Conservation (phyloP, 2,888 invertebrate genomes). For the Octonoba sinensis region DNA sequence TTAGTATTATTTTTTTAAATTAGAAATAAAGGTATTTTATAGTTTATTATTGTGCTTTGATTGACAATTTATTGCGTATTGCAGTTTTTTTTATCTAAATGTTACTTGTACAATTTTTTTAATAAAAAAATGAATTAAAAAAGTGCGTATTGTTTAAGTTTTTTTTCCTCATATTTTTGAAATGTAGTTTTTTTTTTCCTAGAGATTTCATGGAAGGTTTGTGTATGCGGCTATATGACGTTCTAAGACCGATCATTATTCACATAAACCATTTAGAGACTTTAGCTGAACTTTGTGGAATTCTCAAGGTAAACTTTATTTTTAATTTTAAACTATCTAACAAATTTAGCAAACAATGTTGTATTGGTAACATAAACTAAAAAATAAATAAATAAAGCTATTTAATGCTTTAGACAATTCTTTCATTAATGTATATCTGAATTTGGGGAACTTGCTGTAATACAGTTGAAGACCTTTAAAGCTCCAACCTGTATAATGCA, state of each 20-base stretch:
- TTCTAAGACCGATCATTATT: conserved; percentile 91
- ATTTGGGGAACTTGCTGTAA: too few relatives aligned
- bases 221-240: conserved; percentile 91
- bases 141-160: not conserved
- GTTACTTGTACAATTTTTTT: not conserved
- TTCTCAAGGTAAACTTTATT: conserved; percentile 80
- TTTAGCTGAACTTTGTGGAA: conserved; percentile 94
- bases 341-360: not conserved
- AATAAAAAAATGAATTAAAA: not conserved
- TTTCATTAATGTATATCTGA: too few relatives aligned
- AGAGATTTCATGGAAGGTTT: conserved; percentile 83
- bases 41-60: not conserved
- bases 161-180: not conserved
- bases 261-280: conserved; percentile 98
- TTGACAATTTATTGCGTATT: not conserved
- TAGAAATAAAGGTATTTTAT: not conserved
- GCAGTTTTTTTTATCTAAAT: not conserved
- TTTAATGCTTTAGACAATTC: too few relatives aligned
- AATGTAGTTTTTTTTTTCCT: conserved; percentile 25
- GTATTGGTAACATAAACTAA: too few relatives aligned
- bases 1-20: not conserved
- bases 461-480: too few relatives aligned
- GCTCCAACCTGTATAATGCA: too few relatives aligned
- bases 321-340: conserved; percentile 26
- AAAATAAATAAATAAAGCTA: too few relatives aligned